These are phyloP conservation scores for Actinia equina DNA, from an alignment of 64 coral and sea anemone genomes.

Conservation along the genomic window DNA sequence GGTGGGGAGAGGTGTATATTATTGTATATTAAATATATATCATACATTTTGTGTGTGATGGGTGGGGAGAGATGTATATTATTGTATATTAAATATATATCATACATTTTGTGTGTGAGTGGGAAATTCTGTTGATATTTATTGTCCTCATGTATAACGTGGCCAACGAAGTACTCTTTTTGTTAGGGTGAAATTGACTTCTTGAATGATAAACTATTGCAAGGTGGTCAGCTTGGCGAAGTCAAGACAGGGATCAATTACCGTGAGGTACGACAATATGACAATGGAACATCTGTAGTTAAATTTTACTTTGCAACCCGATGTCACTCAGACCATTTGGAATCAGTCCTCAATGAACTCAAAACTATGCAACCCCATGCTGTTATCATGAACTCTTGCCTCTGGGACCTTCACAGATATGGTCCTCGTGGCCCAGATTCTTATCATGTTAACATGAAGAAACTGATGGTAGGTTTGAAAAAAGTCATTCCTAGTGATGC, in stretches of 20 bases:
- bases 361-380: slow-evolving; percentile 68
- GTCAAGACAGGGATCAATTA: slow-evolving; percentile 75
- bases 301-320: slow-evolving; percentile 83
- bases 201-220: slow-evolving; percentile 39
- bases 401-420: slow-evolving; percentile 86
- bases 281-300: slow-evolving; percentile 39
- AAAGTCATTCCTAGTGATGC: slow-evolving; percentile 47
- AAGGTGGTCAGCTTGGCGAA: slow-evolving; percentile 49
- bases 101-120: neutral
- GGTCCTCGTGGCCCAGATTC: slow-evolving; percentile 43
- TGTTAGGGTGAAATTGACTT: slow-evolving; percentile 60
- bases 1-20: too few species aligned
- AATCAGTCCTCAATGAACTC: slow-evolving; percentile 67
- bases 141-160: too few species aligned
- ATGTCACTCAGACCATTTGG: slow-evolving; percentile 70
- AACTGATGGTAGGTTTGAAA: slow-evolving; percentile 51
- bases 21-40: too few species aligned
- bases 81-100: too few species aligned
- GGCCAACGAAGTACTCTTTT: too few species aligned
- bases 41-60: neutral
- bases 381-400: slow-evolving; percentile 80
- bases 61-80: too few species aligned
- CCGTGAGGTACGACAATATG: slow-evolving; percentile 54
- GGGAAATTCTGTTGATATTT: neutral
- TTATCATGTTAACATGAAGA: slow-evolving; percentile 52